Evolutionary conservation across 2,888 invertebrate species (phyloP).

Genomic region (Cylindroiulus punctatus): DNA sequence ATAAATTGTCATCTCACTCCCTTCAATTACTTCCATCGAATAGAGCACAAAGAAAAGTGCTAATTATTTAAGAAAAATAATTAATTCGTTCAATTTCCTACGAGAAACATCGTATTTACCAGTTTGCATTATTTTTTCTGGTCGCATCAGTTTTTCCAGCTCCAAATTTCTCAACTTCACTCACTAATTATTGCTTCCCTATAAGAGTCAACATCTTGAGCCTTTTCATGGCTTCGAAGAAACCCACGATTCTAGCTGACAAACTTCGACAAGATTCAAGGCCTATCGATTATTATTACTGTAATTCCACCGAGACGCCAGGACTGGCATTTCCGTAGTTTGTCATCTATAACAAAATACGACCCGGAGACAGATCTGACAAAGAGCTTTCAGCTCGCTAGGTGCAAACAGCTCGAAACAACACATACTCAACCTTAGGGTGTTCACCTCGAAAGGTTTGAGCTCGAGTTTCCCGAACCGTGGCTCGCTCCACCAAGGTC

Average conservation of each 20-base stretch:
- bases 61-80: background rate
- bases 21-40: background rate
- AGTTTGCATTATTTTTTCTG: background rate
- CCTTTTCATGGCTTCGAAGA: background rate
- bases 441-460: slow-evolving; percentile 58
- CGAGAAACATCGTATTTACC: too few species aligned
- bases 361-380: background rate
- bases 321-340: background rate
- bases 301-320: background rate
- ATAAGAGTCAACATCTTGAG: background rate
- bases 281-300: slow-evolving; percentile 28
- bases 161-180: background rate
- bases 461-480: slow-evolving; percentile 58
- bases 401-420: background rate
- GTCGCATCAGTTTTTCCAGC: background rate
- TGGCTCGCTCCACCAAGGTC: slow-evolving; percentile 57
- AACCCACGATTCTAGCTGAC: background rate
- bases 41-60: background rate
- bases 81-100: too few species aligned
- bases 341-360: background rate
- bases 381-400: background rate
- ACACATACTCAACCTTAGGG: background rate
- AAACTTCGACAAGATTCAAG: background rate
- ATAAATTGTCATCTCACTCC: too few species aligned
- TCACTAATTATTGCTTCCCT: slow-evolving; percentile 11